Evolutionary conservation across 2,113 vertebrate species (phyloP).

Genomic region (Oreamnos americanus): DNA sequence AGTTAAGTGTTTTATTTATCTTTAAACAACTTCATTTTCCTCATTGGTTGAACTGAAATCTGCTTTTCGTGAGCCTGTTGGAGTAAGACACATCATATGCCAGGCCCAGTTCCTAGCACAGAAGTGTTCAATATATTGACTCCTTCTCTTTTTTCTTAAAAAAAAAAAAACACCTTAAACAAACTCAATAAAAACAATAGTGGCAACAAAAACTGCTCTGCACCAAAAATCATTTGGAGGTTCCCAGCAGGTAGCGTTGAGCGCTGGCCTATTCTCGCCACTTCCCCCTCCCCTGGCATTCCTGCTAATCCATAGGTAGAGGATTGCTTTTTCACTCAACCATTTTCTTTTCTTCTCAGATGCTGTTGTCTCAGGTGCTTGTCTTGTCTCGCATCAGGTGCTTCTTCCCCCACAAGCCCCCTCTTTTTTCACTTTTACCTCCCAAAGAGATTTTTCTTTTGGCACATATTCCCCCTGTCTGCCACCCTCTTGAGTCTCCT

Average conservation of each 20-base stretch:
- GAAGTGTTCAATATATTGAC: not conserved
- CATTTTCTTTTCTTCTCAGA: not conserved
- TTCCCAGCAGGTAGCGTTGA: not conserved
- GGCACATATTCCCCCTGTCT: not conserved
- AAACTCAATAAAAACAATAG: not conserved
- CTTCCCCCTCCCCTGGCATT: rapidly evolving
- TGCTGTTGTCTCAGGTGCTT: not conserved
- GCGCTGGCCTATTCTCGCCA: rapidly evolving
- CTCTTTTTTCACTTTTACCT: not conserved
- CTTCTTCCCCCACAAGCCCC: not conserved
- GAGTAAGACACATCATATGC: not conserved
- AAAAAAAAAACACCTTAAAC: not conserved
- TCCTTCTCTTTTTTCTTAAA: not conserved
- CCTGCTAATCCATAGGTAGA: not conserved
- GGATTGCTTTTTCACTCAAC: not conserved
- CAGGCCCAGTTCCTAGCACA: not conserved
- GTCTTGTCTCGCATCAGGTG: not conserved
- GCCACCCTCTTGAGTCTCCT: not conserved
- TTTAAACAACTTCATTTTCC: not conserved
- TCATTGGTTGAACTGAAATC: not conserved
- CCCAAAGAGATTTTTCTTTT: not conserved
- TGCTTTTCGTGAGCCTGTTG: not conserved
- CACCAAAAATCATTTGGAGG: not conserved
- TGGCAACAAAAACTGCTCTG: not conserved
- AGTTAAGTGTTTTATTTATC: not conserved